A percentile compares a stretch with the other conserved stretches of the same genome.
These are phyloP conservation scores for Diprion similis DNA, from an alignment of 1,140 invertebrate genomes.

Conservation along the genomic window DNA sequence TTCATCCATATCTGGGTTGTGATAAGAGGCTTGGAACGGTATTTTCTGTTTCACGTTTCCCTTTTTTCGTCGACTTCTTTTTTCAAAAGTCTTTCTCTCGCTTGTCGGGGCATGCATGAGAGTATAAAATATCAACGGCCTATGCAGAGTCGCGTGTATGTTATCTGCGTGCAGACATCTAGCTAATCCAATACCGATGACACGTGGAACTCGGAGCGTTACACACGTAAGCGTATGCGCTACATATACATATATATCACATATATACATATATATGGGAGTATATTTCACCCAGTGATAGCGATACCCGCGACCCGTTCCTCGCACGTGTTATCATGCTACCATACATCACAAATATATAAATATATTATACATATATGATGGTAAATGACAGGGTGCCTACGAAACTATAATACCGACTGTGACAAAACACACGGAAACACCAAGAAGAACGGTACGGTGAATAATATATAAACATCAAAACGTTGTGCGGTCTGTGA, in stretches of 20 bases:
- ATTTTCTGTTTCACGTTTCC: no score
- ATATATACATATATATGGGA: no score
- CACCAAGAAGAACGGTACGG: no score
- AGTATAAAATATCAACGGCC: not conserved
- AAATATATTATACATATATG: not conserved
- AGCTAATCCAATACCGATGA: constrained; percentile 4
- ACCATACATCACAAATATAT: not conserved
- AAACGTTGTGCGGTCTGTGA: no score
- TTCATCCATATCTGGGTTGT: no score
- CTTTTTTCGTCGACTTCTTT: not conserved
- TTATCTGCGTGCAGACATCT: not conserved
- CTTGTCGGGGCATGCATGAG: not conserved
- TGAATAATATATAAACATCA: no score
- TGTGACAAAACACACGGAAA: no score
- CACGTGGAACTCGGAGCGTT: not conserved
- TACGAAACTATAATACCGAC: no score
- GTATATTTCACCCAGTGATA: not conserved
- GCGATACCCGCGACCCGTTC: no score
- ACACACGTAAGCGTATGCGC: not conserved
- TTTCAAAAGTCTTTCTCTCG: not conserved
- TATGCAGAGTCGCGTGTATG: not conserved
- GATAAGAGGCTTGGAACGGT: no score
- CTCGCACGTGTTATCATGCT: not conserved
- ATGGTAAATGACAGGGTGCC: not conserved
- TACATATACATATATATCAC: no score